Evolutionary conservation across 1,140 invertebrate species (phyloP), one percentile per base, ranked within the genome.

Genomic region (Leptoteleia sp.): DNA sequence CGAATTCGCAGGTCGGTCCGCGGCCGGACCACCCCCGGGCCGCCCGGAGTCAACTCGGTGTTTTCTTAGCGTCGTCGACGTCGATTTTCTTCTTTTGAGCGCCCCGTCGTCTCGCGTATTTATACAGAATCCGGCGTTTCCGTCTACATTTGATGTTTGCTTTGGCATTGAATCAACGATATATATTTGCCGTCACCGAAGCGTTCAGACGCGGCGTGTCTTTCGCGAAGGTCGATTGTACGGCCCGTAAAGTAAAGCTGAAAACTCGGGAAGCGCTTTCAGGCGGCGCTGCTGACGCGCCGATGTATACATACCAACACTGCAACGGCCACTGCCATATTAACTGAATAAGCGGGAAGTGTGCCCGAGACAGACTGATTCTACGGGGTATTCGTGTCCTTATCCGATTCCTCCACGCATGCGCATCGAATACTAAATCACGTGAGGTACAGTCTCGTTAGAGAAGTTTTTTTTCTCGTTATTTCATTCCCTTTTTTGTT

Each of bases 91-190:
- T 52, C 16, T 50, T 52, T 50, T 65, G 45, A 47, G 35, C 45
- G 13, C 29, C 15, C 5, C 43, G 25, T 37, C 43, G 35, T 35
- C 31, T 15, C 45, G 33, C 54, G 38, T 62, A 72, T 72, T 72
- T 72, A 72, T 48, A 45, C 45, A 54, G 16, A 54, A 13, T 52
- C 4, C 29, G 42, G 47, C 50, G 68, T 62, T 62, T 62, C 68
- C 40, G 37, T 62, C 57, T 59, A 52, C 54, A 50, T 62, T 62
- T 43, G 68, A 62, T 62, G 29, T 62, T 72, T 72, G 4, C 57
- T 72, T 72, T 72, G 68, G 68, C 68, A 62, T 62, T 72, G 47
- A 72, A 52, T 72, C 68, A 72, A 72, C 68, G 68, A 54, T 72
- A 72, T 72, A 72, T 72, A 72, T 72, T 72, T 54, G 57, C 48